phyloP scores from a whole-genome alignment of 2,797 vertebrate genomes.

The Amazona ochrocephala region DNA sequence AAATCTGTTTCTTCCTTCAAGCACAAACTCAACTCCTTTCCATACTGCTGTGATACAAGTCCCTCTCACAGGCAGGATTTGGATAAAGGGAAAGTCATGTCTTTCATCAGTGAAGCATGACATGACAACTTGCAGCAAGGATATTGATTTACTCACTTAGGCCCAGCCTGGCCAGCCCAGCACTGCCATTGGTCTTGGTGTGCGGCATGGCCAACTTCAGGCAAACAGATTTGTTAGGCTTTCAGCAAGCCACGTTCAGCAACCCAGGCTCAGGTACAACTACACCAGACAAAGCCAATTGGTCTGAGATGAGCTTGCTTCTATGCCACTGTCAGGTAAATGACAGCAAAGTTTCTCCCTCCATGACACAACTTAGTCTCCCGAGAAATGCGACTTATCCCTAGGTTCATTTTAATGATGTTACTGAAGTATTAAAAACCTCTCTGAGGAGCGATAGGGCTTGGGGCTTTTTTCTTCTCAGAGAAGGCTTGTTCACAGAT shows the following conservation, averaged over 20 bases:
- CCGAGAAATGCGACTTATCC: background rate
- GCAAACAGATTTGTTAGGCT: background rate
- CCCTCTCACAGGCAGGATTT: background rate
- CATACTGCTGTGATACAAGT: background rate
- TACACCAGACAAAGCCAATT: background rate
- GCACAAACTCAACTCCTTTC: background rate
- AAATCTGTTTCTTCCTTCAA: background rate
- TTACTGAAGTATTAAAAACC: background rate
- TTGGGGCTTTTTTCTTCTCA: background rate
- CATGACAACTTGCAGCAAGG: background rate
- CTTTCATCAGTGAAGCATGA: background rate
- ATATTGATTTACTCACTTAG: background rate
- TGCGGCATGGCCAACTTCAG: background rate
- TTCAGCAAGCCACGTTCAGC: background rate
- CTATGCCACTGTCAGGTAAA: background rate
- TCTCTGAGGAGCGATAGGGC: background rate
- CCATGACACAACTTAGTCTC: background rate
- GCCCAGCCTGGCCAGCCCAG: background rate
- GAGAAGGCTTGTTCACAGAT: background rate
- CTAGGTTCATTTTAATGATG: background rate
- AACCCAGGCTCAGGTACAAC: background rate
- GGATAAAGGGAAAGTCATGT: background rate
- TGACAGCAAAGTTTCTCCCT: background rate
- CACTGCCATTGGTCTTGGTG: background rate
- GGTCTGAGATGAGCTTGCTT: background rate